Conservation (phyloP, 2,888 invertebrate species). For the Macaria notata region DNA sequence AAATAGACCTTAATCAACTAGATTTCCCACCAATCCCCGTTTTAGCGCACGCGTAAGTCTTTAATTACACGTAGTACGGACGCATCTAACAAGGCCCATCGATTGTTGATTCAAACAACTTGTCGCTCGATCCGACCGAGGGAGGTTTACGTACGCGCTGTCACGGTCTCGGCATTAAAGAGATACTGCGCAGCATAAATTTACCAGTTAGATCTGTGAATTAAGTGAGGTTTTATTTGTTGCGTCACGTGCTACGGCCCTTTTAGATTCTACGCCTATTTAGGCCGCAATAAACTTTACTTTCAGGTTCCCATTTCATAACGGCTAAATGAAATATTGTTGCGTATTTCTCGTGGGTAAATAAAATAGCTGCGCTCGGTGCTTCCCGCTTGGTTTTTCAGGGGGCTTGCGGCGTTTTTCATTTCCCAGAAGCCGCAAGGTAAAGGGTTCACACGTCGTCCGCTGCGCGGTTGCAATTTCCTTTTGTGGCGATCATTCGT, state of each 20-base stretch:
- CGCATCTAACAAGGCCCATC: slow-evolving; percentile 45
- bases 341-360: slow-evolving; percentile 31
- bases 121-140: slow-evolving; percentile 51
- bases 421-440: slow-evolving; percentile 48
- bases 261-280: slow-evolving; percentile 55
- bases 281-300: slow-evolving; percentile 52
- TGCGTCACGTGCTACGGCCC: slow-evolving; percentile 65
- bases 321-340: slow-evolving; percentile 27
- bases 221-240: slow-evolving; percentile 79
- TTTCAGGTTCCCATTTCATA: slow-evolving; percentile 32
- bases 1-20: too few species aligned
- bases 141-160: slow-evolving; percentile 72
- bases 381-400: slow-evolving; percentile 39
- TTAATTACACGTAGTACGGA: slow-evolving; percentile 30
- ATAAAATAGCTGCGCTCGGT: slow-evolving; percentile 36
- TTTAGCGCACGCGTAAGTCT: too few species aligned
- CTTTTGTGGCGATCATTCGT: slow-evolving; percentile 67
- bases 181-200: slow-evolving; percentile 77
- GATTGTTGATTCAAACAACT: slow-evolving; percentile 63
- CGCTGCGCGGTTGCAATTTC: slow-evolving; percentile 57
- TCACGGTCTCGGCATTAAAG: slow-evolving; percentile 74
- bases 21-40: too few species aligned
- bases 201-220: slow-evolving; percentile 71
- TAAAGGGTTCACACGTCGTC: slow-evolving; percentile 56
- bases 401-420: slow-evolving; percentile 41